Percentiles rank a stretch among this genome's conserved stretches.
These are phyloP conservation scores for Mico argentatus DNA, from an alignment of 2,797 vertebrate species.

Conservation along the genomic window DNA sequence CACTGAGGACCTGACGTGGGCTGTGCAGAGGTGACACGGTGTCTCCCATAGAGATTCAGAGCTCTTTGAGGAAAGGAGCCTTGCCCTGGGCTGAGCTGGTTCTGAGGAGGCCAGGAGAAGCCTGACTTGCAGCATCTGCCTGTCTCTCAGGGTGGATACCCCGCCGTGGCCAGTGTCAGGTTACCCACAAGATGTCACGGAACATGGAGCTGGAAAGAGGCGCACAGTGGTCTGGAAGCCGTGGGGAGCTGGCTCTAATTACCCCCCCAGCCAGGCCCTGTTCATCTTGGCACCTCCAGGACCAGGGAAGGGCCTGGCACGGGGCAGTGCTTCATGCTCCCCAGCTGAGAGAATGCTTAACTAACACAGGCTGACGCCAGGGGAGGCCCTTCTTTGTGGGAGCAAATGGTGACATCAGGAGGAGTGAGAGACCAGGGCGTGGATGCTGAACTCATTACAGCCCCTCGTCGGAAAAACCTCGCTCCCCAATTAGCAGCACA, in stretches of 20 bases:
- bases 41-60: not conserved
- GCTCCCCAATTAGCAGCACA: not conserved
- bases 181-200: not conserved
- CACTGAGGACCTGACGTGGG: not conserved
- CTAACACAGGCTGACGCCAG: not conserved
- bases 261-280: not conserved
- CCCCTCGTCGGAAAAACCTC: not conserved
- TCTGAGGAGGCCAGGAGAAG: not conserved
- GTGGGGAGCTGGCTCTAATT: too few relatives aligned
- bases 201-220: not conserved
- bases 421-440: not conserved
- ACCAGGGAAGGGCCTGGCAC: not conserved
- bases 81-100: not conserved
- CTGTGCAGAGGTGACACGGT: not conserved
- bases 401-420: not conserved
- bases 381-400: not conserved
- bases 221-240: rapidly evolving
- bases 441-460: not conserved
- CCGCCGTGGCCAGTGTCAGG: not conserved
- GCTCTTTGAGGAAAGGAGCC: not conserved
- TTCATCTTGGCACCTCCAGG: not conserved
- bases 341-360: not conserved
- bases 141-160: rapidly evolving
- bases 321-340: not conserved
- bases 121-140: not conserved